These are phyloP conservation scores for Scelioninae gen. 2 DNA, from an alignment of 2,888 invertebrate species.

Conservation along the genomic window DNA sequence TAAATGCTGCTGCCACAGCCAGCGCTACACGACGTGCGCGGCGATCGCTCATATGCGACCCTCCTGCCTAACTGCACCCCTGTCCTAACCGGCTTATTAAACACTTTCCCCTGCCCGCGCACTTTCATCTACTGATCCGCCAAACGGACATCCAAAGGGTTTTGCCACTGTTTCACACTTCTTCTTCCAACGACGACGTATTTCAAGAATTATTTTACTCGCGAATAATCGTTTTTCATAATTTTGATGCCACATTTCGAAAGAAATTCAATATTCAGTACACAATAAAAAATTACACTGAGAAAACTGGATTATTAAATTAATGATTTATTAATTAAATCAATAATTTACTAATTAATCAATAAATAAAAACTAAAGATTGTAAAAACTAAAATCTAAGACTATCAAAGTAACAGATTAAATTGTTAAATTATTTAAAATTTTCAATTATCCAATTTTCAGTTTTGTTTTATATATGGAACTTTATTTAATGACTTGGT, in stretches of 20 bases:
- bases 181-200: constrained; percentile 36
- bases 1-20: constrained; percentile 74
- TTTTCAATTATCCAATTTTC: too few relatives aligned
- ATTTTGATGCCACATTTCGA: not conserved
- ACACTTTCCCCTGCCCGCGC: constrained; percentile 64
- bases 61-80: constrained; percentile 57
- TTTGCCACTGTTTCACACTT: constrained; percentile 47
- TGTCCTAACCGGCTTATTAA: constrained; percentile 67
- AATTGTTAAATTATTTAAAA: too few relatives aligned
- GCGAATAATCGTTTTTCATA: not conserved
- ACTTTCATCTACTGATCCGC: constrained; percentile 53
- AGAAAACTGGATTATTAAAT: too few relatives aligned
- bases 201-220: constrained; percentile 12
- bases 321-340: too few relatives aligned
- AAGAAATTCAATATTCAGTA: too few relatives aligned
- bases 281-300: too few relatives aligned
- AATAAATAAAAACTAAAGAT: too few relatives aligned
- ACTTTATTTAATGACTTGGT: too few relatives aligned
- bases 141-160: constrained; percentile 52
- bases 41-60: constrained; percentile 74
- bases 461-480: too few relatives aligned
- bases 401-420: too few relatives aligned
- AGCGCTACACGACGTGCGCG: constrained; percentile 70
- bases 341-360: too few relatives aligned
- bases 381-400: too few relatives aligned